Conservation (phyloP, 1,140 invertebrate genomes). For the Hyles euphorbiae region DNA sequence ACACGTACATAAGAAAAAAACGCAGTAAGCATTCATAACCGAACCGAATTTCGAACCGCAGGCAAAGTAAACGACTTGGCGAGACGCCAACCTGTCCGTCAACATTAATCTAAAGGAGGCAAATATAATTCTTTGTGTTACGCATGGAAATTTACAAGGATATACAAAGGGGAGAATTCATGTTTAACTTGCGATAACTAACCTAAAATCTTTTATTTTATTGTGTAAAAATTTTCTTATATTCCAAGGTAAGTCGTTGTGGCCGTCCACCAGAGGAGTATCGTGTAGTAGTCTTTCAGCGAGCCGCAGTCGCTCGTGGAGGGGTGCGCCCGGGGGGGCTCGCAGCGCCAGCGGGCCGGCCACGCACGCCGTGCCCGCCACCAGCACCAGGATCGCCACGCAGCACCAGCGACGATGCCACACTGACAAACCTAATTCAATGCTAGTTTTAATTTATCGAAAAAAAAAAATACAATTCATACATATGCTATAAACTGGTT, state of each 20-base stretch:
- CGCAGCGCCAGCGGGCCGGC: slow-evolving; percentile 80
- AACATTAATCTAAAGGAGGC: slow-evolving; percentile 18
- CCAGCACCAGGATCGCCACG: slow-evolving; percentile 79
- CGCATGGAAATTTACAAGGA: not conserved
- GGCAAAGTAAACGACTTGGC: slow-evolving; percentile 18
- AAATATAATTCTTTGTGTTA: slow-evolving; percentile 11
- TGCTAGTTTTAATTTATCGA: no score
- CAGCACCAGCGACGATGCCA: slow-evolving; percentile 79
- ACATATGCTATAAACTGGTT: no score
- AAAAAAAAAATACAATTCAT: no score
- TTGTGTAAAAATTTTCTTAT: slow-evolving; percentile 92
- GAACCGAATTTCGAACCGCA: slow-evolving; percentile 21
- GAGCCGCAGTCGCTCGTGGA: slow-evolving; percentile 79
- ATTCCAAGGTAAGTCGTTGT: slow-evolving; percentile 95
- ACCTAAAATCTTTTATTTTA: slow-evolving; percentile 88
- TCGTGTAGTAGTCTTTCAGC: slow-evolving; percentile 78
- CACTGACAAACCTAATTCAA: slow-evolving; percentile 43
- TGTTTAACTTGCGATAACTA: slow-evolving; percentile 21
- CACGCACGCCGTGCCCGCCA: slow-evolving; percentile 80
- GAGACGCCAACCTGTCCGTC: slow-evolving; percentile 17
- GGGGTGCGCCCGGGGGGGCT: slow-evolving; percentile 79
- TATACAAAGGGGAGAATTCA: not conserved
- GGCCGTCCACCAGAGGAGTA: slow-evolving; percentile 83
- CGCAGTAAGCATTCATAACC: slow-evolving; percentile 13
- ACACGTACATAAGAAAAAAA: slow-evolving; percentile 1